Base-by-base conservation (phyloP, 1,140 invertebrate species). In the Trachymyrmex cornetzi region DNA sequence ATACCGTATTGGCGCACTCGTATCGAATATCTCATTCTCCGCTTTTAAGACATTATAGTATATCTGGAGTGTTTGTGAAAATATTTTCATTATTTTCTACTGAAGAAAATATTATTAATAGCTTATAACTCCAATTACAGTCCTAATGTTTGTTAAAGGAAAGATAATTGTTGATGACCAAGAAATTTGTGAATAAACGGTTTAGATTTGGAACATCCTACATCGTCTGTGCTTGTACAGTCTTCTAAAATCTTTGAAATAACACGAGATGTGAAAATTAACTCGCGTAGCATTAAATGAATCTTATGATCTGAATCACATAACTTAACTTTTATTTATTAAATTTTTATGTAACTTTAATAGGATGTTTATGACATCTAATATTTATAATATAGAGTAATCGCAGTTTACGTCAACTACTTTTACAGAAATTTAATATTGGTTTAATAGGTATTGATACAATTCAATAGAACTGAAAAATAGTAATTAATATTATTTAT, bases 1-100 rank as follows among this genome's bases (percentile, higher is more conserved):
- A 82, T 82, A 72, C 67, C 79, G 34, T 81, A 71, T 81, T 22
- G 66, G 19, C 67, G 11, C 53, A 14, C 16, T 69, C 66, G 16
- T 61, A 61, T 38, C 24, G 67, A 11, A 30, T 24, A 48, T 69
- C 77, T n/a, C 63, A 22, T 44, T 55, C 50, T 19, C 27, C 19
- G 7, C 14, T 75, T 30, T 84, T 74, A 2, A 4, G 48, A 61
- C 6, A 53, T 19, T 72, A 27, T 27, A 12, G 9, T 24, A 44
- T 44, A 24, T 24, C 14, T 30, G 5, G 4, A 30, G 3, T n/a
- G 4, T 12, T 14, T 34, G 34, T 0, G 7, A 38, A 38, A 38
- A 38, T 38, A 38, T 38, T 34, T 34, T 34, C 34, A 38, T 38
- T 38, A 38, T 38, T 38, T 44, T 11, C 38, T 44, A 44, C 1